These are phyloP conservation scores for Cuculus canorus DNA, from an alignment of 2,797 vertebrate species.

Conservation along the genomic window DNA sequence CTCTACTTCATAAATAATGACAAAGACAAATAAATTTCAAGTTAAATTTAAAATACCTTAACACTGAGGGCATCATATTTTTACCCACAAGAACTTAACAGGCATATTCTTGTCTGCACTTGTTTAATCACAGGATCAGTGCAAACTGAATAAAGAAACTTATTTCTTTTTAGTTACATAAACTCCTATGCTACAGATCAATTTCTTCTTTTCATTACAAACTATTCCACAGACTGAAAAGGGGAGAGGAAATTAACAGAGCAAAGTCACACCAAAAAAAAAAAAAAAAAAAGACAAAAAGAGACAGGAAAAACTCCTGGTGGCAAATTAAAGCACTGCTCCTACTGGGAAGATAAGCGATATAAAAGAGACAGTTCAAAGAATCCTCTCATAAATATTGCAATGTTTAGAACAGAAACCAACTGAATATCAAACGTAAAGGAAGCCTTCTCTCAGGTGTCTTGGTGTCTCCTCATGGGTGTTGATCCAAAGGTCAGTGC, in stretches of 20 bases:
- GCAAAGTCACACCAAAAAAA: neutral
- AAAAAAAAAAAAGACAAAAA: neutral
- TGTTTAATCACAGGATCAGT: neutral
- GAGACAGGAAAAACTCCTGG: neutral
- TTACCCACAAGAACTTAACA: neutral
- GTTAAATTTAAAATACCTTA: neutral
- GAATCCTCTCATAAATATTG: constrained; percentile 12
- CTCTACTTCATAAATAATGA: neutral
- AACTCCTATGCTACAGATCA: neutral
- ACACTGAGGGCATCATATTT: neutral
- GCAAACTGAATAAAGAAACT: neutral
- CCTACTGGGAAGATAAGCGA: constrained; percentile 23
- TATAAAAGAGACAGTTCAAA: neutral
- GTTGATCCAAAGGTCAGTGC: neutral
- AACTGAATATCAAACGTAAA: neutral
- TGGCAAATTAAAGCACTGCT: constrained; percentile 20
- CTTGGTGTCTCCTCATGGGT: neutral
- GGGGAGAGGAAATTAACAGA: constrained; percentile 29
- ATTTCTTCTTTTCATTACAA: neutral
- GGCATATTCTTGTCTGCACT: neutral
- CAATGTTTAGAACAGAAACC: neutral
- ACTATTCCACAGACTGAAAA: neutral
- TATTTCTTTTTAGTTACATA: constrained; percentile 2
- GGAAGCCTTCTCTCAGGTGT: neutral
- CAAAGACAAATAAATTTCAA: neutral